Conservation (phyloP, 2,797 vertebrate genomes). For the Myripristis jacobus region DNA sequence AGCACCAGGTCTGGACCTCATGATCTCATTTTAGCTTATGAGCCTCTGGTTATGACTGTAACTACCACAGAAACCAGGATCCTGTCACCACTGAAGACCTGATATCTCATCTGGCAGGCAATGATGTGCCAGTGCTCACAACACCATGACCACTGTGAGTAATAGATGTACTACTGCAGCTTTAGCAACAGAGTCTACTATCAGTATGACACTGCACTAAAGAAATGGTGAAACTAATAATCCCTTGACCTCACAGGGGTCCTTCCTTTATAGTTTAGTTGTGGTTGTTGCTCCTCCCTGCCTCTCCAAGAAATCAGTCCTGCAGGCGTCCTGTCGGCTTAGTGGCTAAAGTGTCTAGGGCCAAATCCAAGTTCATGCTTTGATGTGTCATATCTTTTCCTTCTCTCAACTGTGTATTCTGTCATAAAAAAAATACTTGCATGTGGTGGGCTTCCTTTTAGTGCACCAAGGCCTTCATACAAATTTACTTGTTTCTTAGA, state of each 20-base stretch:
- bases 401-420: conserved; percentile 21
- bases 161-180: neutral
- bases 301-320: conserved; percentile 30
- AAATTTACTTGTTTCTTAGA: neutral
- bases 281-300: conserved; percentile 4
- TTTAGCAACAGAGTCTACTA: neutral
- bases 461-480: neutral
- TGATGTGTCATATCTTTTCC: conserved; percentile 19
- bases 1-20: conserved; percentile 15
- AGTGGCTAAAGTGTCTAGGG: conserved; percentile 6
- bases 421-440: conserved; percentile 36
- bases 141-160: neutral
- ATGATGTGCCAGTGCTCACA: neutral
- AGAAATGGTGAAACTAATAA: neutral
- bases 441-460: neutral
- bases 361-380: conserved; percentile 3
- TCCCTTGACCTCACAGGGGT: neutral
- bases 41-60: neutral
- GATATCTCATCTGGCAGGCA: neutral
- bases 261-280: neutral
- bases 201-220: neutral
- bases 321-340: conserved; percentile 10
- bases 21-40: conserved; percentile 13
- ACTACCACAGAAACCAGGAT: conserved; percentile 1
- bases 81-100: neutral